Base-by-base conservation (phyloP, 2,888 invertebrate genomes). In the Coleophora flavipennella region DNA sequence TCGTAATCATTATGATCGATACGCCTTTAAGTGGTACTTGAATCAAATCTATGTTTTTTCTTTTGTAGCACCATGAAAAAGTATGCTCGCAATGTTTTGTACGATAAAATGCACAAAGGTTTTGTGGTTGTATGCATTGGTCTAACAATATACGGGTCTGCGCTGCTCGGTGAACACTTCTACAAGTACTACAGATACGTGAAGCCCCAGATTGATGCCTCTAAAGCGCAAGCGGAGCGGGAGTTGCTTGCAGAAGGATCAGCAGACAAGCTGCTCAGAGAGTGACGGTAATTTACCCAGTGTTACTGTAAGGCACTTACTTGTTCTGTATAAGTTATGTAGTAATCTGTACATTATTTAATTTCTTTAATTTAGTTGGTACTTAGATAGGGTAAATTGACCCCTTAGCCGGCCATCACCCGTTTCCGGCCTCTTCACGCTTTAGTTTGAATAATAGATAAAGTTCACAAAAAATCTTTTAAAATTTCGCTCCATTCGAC, bases 241-340 rank as follows among this genome's bases (percentile, higher is more conserved):
- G 86, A 86, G 55, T 61, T 88, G 1, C 53, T 88, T 33, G 53
- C 67, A 2, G 87, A 87, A 67, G 88, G 87, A 29, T 59, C 84
- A 13, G 65, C 75, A 10, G 79, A 83, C 29, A 74, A 67, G 57
- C 48, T 75, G 33, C 53, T 55, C 43, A 61, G 57, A 41, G 56
- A 66, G 42, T 59, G 40, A 40, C 11, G 8, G 36, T 31, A 36
- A 36, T 34, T 45, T 50, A 50, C 36, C 46, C 37, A 41, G 12
- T 46, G 20, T 31, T 42, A 39, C 41, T 36, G 12, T 38, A 39
- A 20, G n/a, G n/a, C n/a, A n/a, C n/a, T n/a, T n/a, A 4, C 6
- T 20, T 20, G 20, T 6, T 20, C 20, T 33, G 29, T 37, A 40
- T n/a, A 31, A 27, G 35, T 36, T 35, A 44, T 35, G 40, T 43